Evolutionary conservation across 1,140 invertebrate species (phyloP), one percentile per base, ranked within the genome.

Genomic region (Leptopilina clavipes): DNA sequence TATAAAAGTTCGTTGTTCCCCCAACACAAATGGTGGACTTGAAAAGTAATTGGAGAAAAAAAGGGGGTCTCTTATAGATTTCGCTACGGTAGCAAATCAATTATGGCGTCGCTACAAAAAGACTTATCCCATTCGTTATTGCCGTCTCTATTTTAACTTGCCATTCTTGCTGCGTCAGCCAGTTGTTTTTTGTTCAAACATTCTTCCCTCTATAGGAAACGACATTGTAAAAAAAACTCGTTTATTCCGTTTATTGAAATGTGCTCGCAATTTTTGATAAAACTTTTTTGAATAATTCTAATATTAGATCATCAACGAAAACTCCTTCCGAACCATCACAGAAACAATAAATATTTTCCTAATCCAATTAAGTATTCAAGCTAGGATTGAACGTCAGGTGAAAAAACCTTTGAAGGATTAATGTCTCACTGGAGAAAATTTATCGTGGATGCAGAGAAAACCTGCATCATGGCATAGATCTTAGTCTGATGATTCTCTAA

Each of bases 21-120:
- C 59, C 25, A 31, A n/a, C 22, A 37, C 59, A 65, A 65, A n/a
- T n/a, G 22, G 12, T 65, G 22, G 25, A 65, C 59, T 65, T 65
- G 59, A 65, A 65, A 65, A 65, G 59, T 65, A 65, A 65, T 65
- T 65, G 59, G 22, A 31, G 56, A 65, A 65, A 65, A 65, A 65
- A 65, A n/a, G n/a, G 59, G 59, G 59, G 22, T 65, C 59, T 65
- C 22, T 65, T 65, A 65, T 65, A 65, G 59, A 65, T 65, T 65
- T 65, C 59, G 59, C 59, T 65, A 65, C 59, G 59, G 59, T 65
- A 65, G 59, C 59, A 65, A 65, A 65, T 65, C 59, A 65, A 65
- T 65, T 65, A 65, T 65, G 59, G 59, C 59, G 25, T 65, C 59
- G 25, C 59, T 31, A 65, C 59, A 65, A 65, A 65, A 65, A 65